These are phyloP conservation scores for Myotis lucifugus DNA, from an alignment of 2,113 vertebrate species.

Conservation along the genomic window DNA sequence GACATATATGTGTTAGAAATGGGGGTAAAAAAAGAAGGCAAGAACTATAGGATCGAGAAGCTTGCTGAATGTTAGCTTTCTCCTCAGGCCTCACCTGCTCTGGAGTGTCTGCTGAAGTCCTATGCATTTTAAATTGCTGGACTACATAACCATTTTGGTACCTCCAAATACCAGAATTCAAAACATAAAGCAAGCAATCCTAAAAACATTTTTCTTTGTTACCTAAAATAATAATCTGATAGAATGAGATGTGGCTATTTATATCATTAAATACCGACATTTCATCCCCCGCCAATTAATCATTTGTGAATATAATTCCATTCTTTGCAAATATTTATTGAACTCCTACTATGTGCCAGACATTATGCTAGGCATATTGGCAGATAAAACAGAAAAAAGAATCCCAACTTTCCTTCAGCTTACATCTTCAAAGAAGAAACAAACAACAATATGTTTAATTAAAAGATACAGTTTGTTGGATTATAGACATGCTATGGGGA, in stretches of 20 bases:
- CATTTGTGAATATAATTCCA: not conserved
- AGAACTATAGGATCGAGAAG: not conserved
- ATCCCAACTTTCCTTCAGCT: not conserved
- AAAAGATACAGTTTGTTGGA: not conserved
- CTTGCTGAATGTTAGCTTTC: not conserved
- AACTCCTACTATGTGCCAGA: not conserved
- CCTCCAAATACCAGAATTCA: not conserved
- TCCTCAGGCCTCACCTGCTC: not conserved
- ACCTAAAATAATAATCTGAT: not conserved
- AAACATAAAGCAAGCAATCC: not conserved
- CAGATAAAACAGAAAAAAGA: not conserved
- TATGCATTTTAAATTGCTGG: not conserved
- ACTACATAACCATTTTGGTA: not conserved
- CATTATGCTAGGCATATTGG: not conserved
- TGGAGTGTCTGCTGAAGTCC: not conserved
- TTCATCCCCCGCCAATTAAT: not conserved
- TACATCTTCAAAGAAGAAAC: not conserved
- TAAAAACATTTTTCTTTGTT: conserved; percentile 1
- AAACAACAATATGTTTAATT: not conserved
- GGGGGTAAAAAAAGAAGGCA: not conserved
- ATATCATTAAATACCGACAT: not conserved
- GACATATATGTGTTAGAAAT: not conserved
- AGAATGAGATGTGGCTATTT: not conserved
- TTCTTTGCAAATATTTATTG: not conserved
- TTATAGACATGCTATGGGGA: not conserved